phyloP scores from a whole-genome alignment of 2,888 invertebrate genomes.

The Mesorhabditis sp. region DNA sequence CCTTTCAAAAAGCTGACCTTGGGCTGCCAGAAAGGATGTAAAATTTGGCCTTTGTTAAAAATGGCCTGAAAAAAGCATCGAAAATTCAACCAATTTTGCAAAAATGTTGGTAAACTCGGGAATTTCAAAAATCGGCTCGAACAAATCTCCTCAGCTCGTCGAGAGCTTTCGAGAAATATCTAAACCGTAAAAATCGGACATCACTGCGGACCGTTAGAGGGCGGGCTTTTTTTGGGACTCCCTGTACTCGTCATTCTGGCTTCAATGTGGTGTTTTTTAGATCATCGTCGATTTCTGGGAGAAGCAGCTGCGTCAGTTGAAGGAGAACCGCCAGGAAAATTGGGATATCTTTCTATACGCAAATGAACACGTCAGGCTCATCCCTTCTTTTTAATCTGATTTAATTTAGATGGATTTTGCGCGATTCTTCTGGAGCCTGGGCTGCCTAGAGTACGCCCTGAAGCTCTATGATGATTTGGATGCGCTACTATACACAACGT shows the following conservation, averaged over 20 bases:
- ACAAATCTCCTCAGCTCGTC: neutral
- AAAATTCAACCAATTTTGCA: too few species aligned
- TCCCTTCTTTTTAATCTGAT: neutral
- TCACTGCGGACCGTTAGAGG: too few species aligned
- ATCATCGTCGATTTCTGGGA: constrained; percentile 12
- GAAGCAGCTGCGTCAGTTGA: constrained; percentile 8
- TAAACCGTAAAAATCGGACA: neutral
- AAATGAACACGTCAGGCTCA: neutral
- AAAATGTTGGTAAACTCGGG: too few species aligned
- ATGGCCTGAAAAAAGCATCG: too few species aligned
- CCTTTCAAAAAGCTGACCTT: too few species aligned
- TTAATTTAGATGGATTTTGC: constrained; percentile 32
- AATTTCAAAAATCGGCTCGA: too few species aligned
- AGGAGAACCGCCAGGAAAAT: neutral
- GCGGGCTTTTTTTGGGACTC: neutral
- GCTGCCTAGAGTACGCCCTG: constrained; percentile 34
- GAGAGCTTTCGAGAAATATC: neutral
- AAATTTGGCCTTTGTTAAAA: neutral
- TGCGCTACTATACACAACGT: constrained; percentile 23
- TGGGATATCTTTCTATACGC: neutral
- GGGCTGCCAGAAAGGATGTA: too few species aligned
- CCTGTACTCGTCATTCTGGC: neutral
- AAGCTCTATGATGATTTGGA: constrained; percentile 41
- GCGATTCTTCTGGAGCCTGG: constrained; percentile 34
- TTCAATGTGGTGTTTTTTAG: constrained; percentile 6